A percentile compares a stretch with the other conserved stretches of the same genome.
Conservation (phyloP, 2,797 vertebrate species). For the Potorous gilbertii region DNA sequence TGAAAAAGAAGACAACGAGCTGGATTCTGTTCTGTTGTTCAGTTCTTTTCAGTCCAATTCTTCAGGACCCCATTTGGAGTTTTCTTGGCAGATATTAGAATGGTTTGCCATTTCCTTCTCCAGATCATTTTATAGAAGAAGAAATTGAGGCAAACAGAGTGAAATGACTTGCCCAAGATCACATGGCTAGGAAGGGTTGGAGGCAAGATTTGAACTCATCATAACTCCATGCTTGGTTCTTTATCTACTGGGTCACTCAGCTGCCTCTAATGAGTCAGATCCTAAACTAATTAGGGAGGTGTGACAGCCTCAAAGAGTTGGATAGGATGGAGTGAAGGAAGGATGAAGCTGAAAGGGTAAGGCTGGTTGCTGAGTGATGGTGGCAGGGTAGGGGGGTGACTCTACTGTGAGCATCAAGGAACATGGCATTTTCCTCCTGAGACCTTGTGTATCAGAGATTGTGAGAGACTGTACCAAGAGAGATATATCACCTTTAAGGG, state of each 20-base stretch:
- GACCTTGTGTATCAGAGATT: background rate
- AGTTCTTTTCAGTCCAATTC: background rate
- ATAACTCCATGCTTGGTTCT: background rate
- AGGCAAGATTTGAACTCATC: background rate
- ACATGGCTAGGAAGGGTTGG: background rate
- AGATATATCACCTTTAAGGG: background rate
- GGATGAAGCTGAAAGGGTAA: background rate
- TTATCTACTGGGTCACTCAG: background rate
- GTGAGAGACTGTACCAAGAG: background rate
- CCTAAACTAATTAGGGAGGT: background rate
- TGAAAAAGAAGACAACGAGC: background rate
- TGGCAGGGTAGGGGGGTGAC: background rate
- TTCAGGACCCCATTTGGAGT: background rate
- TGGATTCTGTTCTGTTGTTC: background rate
- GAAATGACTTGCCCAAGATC: background rate
- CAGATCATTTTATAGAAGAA: background rate
- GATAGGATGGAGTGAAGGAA: background rate
- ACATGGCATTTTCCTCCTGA: background rate
- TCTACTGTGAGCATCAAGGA: background rate
- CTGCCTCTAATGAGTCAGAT: background rate
- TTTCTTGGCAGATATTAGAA: background rate
- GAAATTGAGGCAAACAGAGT: background rate
- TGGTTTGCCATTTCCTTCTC: background rate
- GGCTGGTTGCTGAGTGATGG: background rate
- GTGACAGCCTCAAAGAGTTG: background rate